phyloP scores from a whole-genome alignment of 2,113 vertebrate genomes.

The Nesogale talazaci region DNA sequence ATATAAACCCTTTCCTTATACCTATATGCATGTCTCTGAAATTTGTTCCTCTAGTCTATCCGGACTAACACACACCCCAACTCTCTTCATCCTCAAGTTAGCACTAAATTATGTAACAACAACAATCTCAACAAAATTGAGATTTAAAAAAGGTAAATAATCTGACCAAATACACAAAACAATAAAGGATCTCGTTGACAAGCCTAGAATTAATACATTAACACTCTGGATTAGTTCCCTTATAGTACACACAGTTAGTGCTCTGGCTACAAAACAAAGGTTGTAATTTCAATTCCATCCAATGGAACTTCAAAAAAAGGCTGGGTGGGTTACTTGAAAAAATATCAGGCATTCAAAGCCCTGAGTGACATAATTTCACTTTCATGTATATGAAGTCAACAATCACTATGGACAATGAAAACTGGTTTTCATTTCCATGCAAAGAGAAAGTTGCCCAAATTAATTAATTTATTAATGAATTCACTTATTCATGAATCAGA shows the following conservation, averaged over 20 bases:
- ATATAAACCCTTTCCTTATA: too few species aligned
- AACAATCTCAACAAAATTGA: not conserved
- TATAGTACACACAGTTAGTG: not conserved
- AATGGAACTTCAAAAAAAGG: not conserved
- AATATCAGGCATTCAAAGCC: not conserved
- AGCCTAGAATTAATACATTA: not conserved
- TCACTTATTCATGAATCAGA: not conserved
- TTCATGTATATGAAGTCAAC: not conserved
- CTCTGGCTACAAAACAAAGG: not conserved
- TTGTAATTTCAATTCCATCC: not conserved
- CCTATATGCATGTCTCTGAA: too few species aligned
- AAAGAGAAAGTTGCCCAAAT: not conserved
- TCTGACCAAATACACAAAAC: not conserved
- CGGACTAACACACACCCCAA: too few species aligned
- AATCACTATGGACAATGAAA: not conserved
- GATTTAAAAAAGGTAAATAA: not conserved
- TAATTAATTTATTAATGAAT: too few species aligned
- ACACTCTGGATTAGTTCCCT: not conserved
- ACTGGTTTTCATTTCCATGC: not conserved
- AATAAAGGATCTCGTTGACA: not conserved
- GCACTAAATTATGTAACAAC: too few species aligned
- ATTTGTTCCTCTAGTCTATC: too few species aligned
- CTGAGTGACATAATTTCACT: not conserved
- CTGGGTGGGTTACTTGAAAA: not conserved
- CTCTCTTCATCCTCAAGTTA: too few species aligned